These are phyloP conservation scores for Tonatia bakeri DNA, from an alignment of 2,113 vertebrate species.

Conservation along the genomic window DNA sequence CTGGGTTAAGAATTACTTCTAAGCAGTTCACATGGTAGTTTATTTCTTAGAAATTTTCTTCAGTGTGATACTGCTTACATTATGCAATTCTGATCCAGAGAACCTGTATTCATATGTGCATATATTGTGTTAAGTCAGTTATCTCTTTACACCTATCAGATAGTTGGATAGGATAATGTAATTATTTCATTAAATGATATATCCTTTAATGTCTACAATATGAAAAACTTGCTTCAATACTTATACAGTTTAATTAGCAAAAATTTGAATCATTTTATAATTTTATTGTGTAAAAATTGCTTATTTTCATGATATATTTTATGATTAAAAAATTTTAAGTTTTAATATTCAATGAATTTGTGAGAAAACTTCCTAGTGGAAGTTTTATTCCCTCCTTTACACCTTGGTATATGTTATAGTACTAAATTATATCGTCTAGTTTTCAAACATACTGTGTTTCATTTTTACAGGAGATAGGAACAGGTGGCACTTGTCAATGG, in stretches of 20 bases:
- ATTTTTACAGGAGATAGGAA: constrained; percentile 92
- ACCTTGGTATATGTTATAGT: not conserved
- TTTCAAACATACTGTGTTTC: constrained; percentile 33
- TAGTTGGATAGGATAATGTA: not conserved
- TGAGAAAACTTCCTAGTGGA: constrained; percentile 3
- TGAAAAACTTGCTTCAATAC: not conserved
- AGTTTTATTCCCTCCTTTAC: not conserved
- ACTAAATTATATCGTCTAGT: not conserved
- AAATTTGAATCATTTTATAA: constrained; percentile 15
- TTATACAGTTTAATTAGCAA: constrained; percentile 17
- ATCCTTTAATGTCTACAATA: not conserved
- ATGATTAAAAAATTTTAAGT: not conserved
- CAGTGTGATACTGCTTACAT: not conserved
- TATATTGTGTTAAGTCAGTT: not conserved
- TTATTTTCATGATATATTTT: constrained; percentile 15
- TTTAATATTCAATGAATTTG: constrained; percentile 26
- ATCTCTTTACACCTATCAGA: not conserved
- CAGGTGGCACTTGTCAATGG: constrained; percentile 97
- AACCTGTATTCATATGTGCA: not conserved
- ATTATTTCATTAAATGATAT: constrained; percentile 8
- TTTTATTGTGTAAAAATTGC: constrained; percentile 14
- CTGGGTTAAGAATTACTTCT: not conserved
- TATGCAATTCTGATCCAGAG: not conserved
- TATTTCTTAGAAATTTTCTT: not conserved
- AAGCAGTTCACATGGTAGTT: not conserved